These are phyloP conservation scores for Lucifuga dentata DNA, from an alignment of 2,113 vertebrate genomes.

Conservation along the genomic window DNA sequence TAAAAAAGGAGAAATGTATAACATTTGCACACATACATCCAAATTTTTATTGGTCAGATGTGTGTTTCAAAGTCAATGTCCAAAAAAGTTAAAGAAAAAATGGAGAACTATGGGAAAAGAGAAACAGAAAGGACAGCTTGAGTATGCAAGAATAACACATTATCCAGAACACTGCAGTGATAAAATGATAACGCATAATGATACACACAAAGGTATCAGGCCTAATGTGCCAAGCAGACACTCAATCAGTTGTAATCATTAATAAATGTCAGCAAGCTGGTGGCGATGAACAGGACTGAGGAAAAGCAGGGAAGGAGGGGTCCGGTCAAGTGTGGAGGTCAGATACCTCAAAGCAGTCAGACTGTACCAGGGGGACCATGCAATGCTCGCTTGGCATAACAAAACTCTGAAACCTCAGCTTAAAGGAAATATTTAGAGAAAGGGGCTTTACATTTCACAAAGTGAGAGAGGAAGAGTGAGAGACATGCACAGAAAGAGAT, in stretches of 20 bases:
- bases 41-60: too few species aligned
- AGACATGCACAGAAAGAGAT: slow-evolving; percentile 68
- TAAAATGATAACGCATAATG: neutral
- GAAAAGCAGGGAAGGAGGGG: slow-evolving; percentile 17
- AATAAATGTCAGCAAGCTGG: slow-evolving; percentile 35
- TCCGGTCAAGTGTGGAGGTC: slow-evolving; percentile 49
- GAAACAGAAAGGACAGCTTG: neutral
- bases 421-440: slow-evolving; percentile 86
- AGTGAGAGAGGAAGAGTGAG: slow-evolving; percentile 59
- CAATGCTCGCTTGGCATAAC: slow-evolving; percentile 80
- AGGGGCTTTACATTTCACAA: slow-evolving; percentile 77
- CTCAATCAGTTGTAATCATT: slow-evolving; percentile 58
- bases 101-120: too few species aligned
- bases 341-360: slow-evolving; percentile 73
- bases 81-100: too few species aligned
- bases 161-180: slow-evolving; percentile 1
- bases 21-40: too few species aligned
- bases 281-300: slow-evolving; percentile 36
- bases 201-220: slow-evolving; percentile 5
- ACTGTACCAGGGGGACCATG: slow-evolving; percentile 77
- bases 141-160: too few species aligned
- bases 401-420: slow-evolving; percentile 84
- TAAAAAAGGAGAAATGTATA: too few species aligned
- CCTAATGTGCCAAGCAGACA: slow-evolving; percentile 60
- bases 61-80: too few species aligned